Evolutionary conservation across 2,888 invertebrate species (phyloP), one percentile per base, ranked within the genome.

Genomic region (Acrobasis repandana): DNA sequence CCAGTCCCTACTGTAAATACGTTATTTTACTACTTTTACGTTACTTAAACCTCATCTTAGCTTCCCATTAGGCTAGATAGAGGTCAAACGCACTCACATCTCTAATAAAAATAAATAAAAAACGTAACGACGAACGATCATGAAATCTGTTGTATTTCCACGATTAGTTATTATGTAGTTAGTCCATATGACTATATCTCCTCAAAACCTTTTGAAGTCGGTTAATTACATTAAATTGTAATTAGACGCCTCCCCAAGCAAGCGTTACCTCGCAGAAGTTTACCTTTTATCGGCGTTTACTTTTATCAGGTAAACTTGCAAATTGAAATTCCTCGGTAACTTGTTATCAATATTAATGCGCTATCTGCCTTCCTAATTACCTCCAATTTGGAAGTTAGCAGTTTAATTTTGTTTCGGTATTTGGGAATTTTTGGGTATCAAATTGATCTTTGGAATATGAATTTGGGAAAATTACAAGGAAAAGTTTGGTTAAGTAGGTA

Each of bases 271-370:
- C 18, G 14, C 14, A 54, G 54, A 54, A 54, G 54, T 54, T 52
- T 54, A 54, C 54, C 54, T 54, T 54, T 54, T 38, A 38, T 43
- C 43, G 43, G 43, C 43, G 43, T 43, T 43, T n/a, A 43, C 83
- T 82, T 83, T 88, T 90, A 91, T 90, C 91, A 91, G 90, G 91
- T 91, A 71, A 90, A 91, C 80, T 90, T 90, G 86, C 83, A 86
- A 91, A 91, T 90, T 91, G 90, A 90, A 91, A 90, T 89, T 90
- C 90, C 88, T 6, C 28, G 28, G 90, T 91, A 90, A 91, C 90
- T 90, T 86, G 88, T 90, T 90, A 91, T 91, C 89, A 90, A 88
- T 88, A 91, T 92, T 90, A 91, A 90, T 88, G 86, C 77, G 76
- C 77, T 83, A 85, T 86, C 86, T 87, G 75, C 75, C 73, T 69